phyloP scores from a whole-genome alignment of 2,888 invertebrate species.

The Pseudolycoriella hygida region DNA sequence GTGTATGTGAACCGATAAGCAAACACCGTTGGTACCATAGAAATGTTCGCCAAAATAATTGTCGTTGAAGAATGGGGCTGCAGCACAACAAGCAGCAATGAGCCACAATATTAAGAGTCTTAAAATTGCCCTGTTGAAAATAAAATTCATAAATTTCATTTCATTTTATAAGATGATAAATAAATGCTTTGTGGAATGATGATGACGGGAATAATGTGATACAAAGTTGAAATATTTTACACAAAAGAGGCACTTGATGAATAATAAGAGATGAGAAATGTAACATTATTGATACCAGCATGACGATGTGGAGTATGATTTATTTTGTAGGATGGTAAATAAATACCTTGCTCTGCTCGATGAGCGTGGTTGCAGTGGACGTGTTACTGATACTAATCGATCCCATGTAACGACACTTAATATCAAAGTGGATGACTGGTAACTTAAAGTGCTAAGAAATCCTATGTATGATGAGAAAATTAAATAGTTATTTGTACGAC shows the following conservation, averaged over 20 bases:
- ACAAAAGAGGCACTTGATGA: too few relatives aligned
- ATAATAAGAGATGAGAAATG: too few relatives aligned
- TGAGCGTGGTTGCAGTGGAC: slow-evolving; percentile 30
- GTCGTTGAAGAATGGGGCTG: slow-evolving; percentile 31
- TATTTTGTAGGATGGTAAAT: not conserved
- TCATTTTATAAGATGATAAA: not conserved
- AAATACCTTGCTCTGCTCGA: slow-evolving; percentile 19
- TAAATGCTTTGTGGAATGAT: not conserved
- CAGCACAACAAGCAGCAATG: slow-evolving; percentile 30
- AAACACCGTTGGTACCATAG: slow-evolving; percentile 41
- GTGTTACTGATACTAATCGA: slow-evolving; percentile 39
- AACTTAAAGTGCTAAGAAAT: slow-evolving; percentile 38
- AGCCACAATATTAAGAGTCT: slow-evolving; percentile 34
- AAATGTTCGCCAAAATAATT: slow-evolving; percentile 36
- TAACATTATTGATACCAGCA: too few relatives aligned
- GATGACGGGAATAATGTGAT: too few relatives aligned
- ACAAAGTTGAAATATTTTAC: not conserved
- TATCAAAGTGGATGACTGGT: slow-evolving; percentile 40
- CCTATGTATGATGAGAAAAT: slow-evolving; percentile 23
- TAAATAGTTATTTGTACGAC: too few relatives aligned
- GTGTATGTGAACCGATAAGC: slow-evolving; percentile 39
- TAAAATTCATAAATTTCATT: too few relatives aligned
- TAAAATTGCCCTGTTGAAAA: slow-evolving; percentile 26
- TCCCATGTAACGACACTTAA: slow-evolving; percentile 42
- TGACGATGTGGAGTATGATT: too few relatives aligned